A percentile compares a stretch with the other conserved stretches of the same genome.
Conservation (phyloP, 2,888 invertebrate species). For the Drosophila recens region DNA sequence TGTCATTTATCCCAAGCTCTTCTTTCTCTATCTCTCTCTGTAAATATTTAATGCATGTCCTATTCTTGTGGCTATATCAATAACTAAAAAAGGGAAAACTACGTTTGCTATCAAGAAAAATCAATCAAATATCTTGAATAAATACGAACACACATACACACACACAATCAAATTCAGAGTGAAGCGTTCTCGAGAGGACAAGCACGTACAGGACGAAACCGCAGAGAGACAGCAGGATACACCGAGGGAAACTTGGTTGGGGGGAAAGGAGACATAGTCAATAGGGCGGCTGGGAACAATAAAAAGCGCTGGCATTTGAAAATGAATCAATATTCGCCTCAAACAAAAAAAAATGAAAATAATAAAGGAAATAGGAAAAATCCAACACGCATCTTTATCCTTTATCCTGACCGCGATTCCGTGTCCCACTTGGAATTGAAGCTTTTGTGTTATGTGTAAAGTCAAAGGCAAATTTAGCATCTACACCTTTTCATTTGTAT, state of each 20-base stretch:
- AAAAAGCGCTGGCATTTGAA: slow-evolving; percentile 65
- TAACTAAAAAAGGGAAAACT: slow-evolving; percentile 12
- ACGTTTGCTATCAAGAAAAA: slow-evolving; percentile 45
- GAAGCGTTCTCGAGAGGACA: slow-evolving; percentile 41
- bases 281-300: slow-evolving; percentile 81
- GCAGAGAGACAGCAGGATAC: slow-evolving; percentile 29
- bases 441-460: slow-evolving; percentile 6
- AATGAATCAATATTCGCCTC: slow-evolving; percentile 67
- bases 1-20: not conserved
- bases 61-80: slow-evolving; percentile 17
- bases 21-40: not conserved
- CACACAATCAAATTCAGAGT: slow-evolving; percentile 20
- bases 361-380: not conserved
- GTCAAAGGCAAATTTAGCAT: slow-evolving; percentile 56
- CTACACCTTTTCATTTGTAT: slow-evolving; percentile 84
- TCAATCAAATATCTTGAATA: slow-evolving; percentile 73
- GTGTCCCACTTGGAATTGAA: slow-evolving; percentile 37
- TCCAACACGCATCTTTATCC: slow-evolving; percentile 1
- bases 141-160: slow-evolving; percentile 52
- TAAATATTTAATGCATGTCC: slow-evolving; percentile 64
- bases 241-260: not conserved
- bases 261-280: slow-evolving; percentile 19
- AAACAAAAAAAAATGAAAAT: not conserved
- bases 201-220: slow-evolving; percentile 46
- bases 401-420: slow-evolving; percentile 47